These are phyloP conservation scores for Strongylocentrotus purpuratus DNA, from an alignment of 35 echinoderm and acorn worm genomes.

Conservation along the genomic window DNA sequence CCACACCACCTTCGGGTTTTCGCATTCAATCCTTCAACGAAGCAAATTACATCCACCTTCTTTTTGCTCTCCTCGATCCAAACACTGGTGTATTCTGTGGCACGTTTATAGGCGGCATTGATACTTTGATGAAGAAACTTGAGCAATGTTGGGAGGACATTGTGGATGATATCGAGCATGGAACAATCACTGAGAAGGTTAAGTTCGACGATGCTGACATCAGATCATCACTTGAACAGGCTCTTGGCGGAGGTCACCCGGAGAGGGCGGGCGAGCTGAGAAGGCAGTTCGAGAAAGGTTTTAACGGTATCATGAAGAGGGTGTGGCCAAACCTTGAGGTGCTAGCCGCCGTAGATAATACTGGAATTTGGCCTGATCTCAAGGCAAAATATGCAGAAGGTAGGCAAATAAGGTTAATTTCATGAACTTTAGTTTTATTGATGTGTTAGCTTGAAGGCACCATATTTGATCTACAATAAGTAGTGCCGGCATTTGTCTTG, in stretches of 20 bases:
- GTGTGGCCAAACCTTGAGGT: conserved; percentile 47
- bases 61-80: conserved; percentile 64
- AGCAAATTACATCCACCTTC: conserved; percentile 50
- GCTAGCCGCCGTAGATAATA: background rate
- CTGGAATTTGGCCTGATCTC: conserved; percentile 18
- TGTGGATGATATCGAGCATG: conserved; percentile 60
- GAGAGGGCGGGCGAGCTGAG: conserved; percentile 46
- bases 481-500: no score
- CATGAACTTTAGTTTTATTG: no score
- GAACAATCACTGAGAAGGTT: conserved; percentile 57
- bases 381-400: conserved; percentile 49
- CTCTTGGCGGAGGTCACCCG: conserved; percentile 32
- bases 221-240: background rate
- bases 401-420: background rate
- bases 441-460: no score
- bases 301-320: conserved; percentile 53
- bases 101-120: background rate
- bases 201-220: conserved; percentile 55
- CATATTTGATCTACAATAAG: no score
- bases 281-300: conserved; percentile 54
- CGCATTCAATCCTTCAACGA: conserved; percentile 14
- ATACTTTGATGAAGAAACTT: conserved; percentile 34
- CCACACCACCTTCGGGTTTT: conserved; percentile 46
- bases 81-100: conserved; percentile 30
- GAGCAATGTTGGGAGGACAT: conserved; percentile 74